Percentiles rank a stretch among this genome's conserved stretches.
Conservation (phyloP, 2,888 invertebrate genomes). For the Nesidiocoris tenuis region DNA sequence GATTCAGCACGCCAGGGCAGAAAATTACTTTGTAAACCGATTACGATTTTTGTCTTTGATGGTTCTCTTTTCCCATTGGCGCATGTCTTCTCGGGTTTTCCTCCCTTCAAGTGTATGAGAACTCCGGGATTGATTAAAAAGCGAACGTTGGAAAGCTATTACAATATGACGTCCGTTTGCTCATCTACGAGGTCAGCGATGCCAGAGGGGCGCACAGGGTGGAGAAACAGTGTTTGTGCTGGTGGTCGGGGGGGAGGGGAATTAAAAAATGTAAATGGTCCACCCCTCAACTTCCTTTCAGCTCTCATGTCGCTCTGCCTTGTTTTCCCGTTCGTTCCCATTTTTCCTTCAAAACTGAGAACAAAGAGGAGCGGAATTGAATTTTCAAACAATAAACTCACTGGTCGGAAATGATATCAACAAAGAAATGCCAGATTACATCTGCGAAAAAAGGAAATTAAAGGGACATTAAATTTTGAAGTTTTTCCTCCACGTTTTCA, state of each 20-base stretch:
- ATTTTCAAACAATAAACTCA: slow-evolving; percentile 41
- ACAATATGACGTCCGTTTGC: slow-evolving; percentile 38
- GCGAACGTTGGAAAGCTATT: slow-evolving; percentile 18
- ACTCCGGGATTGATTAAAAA: slow-evolving; percentile 36
- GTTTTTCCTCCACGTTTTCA: neutral
- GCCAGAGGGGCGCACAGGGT: neutral
- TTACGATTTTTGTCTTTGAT: slow-evolving; percentile 10
- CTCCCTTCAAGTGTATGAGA: neutral
- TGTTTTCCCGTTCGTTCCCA: slow-evolving; percentile 14
- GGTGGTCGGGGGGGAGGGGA: neutral
- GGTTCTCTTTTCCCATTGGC: neutral
- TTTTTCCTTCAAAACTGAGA: slow-evolving; percentile 22
- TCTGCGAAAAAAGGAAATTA: slow-evolving; percentile 23
- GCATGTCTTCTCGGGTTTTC: neutral
- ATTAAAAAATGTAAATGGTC: slow-evolving; percentile 32
- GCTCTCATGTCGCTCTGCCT: neutral
- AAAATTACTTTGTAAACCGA: slow-evolving; percentile 30
- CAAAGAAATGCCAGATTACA: slow-evolving; percentile 39
- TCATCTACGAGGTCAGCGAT: slow-evolving; percentile 30
- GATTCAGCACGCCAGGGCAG: neutral
- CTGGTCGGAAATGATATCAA: slow-evolving; percentile 43
- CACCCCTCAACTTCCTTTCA: neutral
- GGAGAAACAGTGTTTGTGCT: neutral
- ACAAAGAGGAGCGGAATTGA: slow-evolving; percentile 41
- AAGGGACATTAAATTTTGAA: slow-evolving; percentile 27